Evolutionary conservation across 2,888 invertebrate genomes (phyloP), one percentile per base, ranked within the genome.

Genomic region (Tachina fera): DNA sequence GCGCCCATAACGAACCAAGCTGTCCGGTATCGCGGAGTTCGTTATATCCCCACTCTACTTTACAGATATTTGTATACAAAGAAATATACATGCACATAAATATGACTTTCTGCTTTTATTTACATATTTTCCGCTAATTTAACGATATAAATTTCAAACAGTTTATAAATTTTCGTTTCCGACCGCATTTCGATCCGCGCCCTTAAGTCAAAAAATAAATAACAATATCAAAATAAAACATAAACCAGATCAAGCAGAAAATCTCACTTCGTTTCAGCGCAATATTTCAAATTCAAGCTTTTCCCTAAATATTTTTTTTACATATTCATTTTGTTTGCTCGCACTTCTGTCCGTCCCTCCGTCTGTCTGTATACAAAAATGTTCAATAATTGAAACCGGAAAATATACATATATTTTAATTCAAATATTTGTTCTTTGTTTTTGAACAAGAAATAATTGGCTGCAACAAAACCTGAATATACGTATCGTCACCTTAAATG

Each of bases 331-430:
- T 39, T 68, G 56, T 19, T 53, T 22, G 19, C 22, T 13, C 41
- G 22, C 49, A n/a, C 49, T 47, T 41, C 13, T 41, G 41, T 51
- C 58, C n/a, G n/a, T n/a, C n/a, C n/a, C n/a, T n/a, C n/a, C n/a
- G n/a, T n/a, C n/a, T 5, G 56, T 22, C 56, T 47, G 13, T 43
- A 63, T 71, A 63, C 19, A 75, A 75, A 75, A 75, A 76, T 60
- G 49, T 82, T 79, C 63, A 75, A 83, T 75, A 90, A 91, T 91
- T 91, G 90, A 91, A 91, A 91, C 91, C 91, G 91, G 91, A 91
- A 91, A 91, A 90, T 89, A 91, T 90, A 89, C 89, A 91, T 91
- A 89, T 89, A 91, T 91, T 91, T 90, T 89, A 90, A 91, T 91
- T 91, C 90, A 90, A 89, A 90, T 88, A 87, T 88, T 88, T 65